Evolutionary conservation across 2,113 vertebrate species (phyloP).

Genomic region (Lichenostomus cassidix): DNA sequence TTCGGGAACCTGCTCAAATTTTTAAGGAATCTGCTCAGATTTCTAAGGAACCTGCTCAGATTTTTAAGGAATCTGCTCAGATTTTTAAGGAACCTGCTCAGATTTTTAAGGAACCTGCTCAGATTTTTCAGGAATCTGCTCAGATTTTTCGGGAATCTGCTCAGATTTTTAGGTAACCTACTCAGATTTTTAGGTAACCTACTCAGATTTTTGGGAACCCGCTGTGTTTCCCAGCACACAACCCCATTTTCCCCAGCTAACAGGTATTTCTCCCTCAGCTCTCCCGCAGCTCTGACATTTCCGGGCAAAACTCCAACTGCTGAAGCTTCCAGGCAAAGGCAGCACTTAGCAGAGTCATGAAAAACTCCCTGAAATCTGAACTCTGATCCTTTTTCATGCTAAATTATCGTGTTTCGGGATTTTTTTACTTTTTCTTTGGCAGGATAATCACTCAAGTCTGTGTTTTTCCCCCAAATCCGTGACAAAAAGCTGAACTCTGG

Average conservation of each 20-base stretch:
- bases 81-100: too few relatives aligned
- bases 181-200: too few relatives aligned
- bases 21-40: too few relatives aligned
- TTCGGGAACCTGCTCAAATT: too few relatives aligned
- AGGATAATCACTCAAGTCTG: background rate
- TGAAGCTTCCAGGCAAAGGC: background rate
- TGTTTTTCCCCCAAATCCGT: background rate
- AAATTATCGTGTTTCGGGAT: background rate
- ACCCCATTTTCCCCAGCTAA: background rate
- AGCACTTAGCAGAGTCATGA: background rate
- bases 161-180: background rate
- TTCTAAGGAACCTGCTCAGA: too few relatives aligned
- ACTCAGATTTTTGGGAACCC: background rate
- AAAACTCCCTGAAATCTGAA: background rate
- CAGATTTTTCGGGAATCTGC: too few relatives aligned
- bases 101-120: too few relatives aligned
- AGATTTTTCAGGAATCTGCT: too few relatives aligned
- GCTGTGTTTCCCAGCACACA: background rate
- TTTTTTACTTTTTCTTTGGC: background rate
- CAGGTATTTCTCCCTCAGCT: conserved; percentile 7
- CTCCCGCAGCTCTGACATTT: background rate
- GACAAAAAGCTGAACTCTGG: background rate
- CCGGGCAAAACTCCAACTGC: background rate
- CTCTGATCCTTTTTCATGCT: background rate
- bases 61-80: too few relatives aligned